These are phyloP conservation scores for Tetragonisca angustula DNA, from an alignment of 2,888 invertebrate genomes.

Conservation along the genomic window DNA sequence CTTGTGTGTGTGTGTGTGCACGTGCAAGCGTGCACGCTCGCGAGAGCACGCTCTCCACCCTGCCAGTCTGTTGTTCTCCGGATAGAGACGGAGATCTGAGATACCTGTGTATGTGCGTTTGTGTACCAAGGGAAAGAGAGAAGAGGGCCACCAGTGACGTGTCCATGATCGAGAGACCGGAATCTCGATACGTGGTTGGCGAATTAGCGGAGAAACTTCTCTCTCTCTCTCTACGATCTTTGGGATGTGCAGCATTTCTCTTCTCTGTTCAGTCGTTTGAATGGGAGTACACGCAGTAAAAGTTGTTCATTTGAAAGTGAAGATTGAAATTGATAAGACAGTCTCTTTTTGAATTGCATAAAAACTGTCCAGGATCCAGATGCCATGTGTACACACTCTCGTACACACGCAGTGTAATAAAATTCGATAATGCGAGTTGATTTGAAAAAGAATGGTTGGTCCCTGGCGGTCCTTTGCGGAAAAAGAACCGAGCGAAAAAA, in stretches of 20 bases:
- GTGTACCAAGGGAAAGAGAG: neutral
- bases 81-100: constrained; percentile 56
- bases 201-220: constrained; percentile 42
- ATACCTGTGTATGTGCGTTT: neutral
- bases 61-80: constrained; percentile 70
- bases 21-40: neutral
- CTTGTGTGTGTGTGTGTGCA: neutral
- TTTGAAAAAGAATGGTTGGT: rapidly evolving
- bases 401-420: too few species aligned
- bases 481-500: too few species aligned
- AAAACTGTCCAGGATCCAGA: too few species aligned
- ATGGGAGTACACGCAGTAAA: neutral
- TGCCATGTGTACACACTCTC: too few species aligned
- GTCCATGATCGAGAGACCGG: constrained; percentile 37
- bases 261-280: neutral
- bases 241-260: neutral
- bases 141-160: neutral
- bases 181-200: constrained; percentile 49
- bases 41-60: constrained; percentile 64
- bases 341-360: too few species aligned
- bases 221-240: neutral
- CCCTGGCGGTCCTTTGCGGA: neutral
- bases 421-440: neutral
- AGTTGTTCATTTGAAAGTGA: neutral
- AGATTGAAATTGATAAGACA: neutral